Conservation (phyloP, 2,888 invertebrate species). For the Leptinotarsa rubiginosa region DNA sequence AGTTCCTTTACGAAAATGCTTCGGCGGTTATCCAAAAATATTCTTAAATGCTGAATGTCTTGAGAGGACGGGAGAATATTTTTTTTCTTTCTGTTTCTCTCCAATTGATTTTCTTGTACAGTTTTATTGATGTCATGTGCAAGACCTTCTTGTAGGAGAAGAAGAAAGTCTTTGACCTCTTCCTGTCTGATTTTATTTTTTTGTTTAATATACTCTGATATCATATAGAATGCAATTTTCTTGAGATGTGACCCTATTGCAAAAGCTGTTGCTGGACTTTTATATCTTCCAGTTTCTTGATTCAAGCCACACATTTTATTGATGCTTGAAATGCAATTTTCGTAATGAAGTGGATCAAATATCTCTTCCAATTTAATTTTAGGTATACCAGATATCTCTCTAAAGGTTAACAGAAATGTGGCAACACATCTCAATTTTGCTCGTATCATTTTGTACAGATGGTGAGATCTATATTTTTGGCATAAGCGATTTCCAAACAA, state of each 20-base stretch:
- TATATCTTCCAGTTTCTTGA: constrained; percentile 31
- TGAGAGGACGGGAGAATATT: constrained; percentile 25
- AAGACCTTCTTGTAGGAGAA: constrained; percentile 28
- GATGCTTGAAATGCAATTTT: constrained; percentile 25
- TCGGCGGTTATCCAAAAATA: constrained; percentile 26
- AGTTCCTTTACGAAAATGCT: constrained; percentile 20
- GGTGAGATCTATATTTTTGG: constrained; percentile 32
- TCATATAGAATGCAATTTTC: constrained; percentile 24
- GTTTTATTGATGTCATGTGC: constrained; percentile 32
- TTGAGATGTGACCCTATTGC: constrained; percentile 28
- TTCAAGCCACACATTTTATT: constrained; percentile 30
- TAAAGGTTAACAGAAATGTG: too few species aligned
- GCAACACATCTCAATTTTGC: constrained; percentile 32
- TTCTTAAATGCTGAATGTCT: constrained; percentile 28
- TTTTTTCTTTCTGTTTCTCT: constrained; percentile 27
- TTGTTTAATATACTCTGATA: constrained; percentile 28
- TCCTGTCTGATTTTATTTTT: constrained; percentile 23
- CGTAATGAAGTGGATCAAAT: constrained; percentile 31
- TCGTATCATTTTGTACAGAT: constrained; percentile 31
- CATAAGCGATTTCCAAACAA: constrained; percentile 30
- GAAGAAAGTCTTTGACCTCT: constrained; percentile 29
- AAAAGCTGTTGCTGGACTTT: constrained; percentile 24
- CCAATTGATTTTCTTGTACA: constrained; percentile 30
- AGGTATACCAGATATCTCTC: neutral
- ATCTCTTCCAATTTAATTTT: constrained; percentile 24